Percentiles rank a stretch among this genome's conserved stretches.
These are phyloP conservation scores for Rhadina sibilatrix DNA, from an alignment of 2,113 vertebrate species.

Conservation along the genomic window DNA sequence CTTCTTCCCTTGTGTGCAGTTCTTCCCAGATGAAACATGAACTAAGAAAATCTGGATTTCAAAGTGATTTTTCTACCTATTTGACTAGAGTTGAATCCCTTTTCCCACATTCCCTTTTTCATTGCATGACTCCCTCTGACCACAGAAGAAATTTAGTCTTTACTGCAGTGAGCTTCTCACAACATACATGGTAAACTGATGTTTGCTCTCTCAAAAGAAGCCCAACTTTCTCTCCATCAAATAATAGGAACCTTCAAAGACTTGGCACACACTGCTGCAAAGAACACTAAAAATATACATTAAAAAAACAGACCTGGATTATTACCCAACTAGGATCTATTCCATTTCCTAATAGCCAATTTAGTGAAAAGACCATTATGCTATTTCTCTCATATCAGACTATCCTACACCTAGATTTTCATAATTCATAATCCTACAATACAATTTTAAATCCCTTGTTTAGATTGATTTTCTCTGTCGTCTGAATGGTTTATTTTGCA, in stretches of 20 bases:
- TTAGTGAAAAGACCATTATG: not conserved
- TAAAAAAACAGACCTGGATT: not conserved
- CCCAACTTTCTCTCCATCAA: not conserved
- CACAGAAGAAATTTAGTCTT: not conserved
- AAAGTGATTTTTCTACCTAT: conserved; percentile 10
- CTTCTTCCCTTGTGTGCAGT: conserved; percentile 13
- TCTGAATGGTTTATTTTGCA: not conserved
- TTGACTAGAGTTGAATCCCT: not conserved
- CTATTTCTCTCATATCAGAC: not conserved
- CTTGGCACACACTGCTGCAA: not conserved
- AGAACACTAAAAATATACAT: not conserved
- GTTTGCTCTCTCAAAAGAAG: not conserved
- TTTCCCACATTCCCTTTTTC: not conserved
- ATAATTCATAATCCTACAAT: not conserved
- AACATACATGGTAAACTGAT: not conserved
- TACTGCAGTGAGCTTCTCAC: not conserved
- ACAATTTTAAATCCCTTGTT: not conserved
- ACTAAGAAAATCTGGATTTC: conserved; percentile 34
- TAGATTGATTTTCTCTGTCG: not conserved
- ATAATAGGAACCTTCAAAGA: not conserved
- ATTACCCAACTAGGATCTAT: not conserved
- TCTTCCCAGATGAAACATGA: conserved; percentile 7
- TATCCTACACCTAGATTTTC: not conserved
- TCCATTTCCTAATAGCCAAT: not conserved
- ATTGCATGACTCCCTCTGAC: not conserved